Conservation (phyloP, 2,113 vertebrate genomes). For the Gallinago paraguaiae region DNA sequence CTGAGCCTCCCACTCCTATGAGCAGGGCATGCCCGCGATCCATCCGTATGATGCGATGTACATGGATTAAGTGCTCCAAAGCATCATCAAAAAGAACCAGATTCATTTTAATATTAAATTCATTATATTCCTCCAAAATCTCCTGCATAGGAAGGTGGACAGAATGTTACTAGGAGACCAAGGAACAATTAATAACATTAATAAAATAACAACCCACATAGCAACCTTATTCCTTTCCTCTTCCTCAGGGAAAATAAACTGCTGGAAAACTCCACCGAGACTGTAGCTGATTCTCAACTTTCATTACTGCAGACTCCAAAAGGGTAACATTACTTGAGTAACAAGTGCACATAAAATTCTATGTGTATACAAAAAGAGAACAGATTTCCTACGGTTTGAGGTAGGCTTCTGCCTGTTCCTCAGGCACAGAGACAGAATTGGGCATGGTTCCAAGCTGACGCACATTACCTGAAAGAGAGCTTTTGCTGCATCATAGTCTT, state of each 20-base stretch:
- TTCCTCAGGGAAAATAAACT: background rate
- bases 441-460: background rate
- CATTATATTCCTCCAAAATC: slow-evolving; percentile 94
- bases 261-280: background rate
- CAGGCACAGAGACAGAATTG: background rate
- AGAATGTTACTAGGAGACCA: background rate
- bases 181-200: background rate
- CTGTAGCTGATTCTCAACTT: background rate
- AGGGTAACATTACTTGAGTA: background rate
- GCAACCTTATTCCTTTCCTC: background rate
- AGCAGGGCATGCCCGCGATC: slow-evolving; percentile 89
- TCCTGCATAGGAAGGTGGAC: slow-evolving; percentile 76
- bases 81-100: slow-evolving; percentile 95
- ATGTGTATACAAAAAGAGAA: background rate
- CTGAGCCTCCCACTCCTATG: slow-evolving; percentile 90
- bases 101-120: slow-evolving; percentile 84
- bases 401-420: background rate
- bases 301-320: background rate
- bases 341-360: background rate
- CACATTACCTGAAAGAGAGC: slow-evolving; percentile 87
- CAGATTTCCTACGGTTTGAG: background rate
- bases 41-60: slow-evolving; percentile 90
- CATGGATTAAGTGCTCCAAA: slow-evolving; percentile 88
- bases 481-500: slow-evolving; percentile 90
- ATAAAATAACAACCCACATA: background rate